Evolutionary conservation across 2,113 vertebrate species (phyloP).

Genomic region (Bambusicola thoracicus): DNA sequence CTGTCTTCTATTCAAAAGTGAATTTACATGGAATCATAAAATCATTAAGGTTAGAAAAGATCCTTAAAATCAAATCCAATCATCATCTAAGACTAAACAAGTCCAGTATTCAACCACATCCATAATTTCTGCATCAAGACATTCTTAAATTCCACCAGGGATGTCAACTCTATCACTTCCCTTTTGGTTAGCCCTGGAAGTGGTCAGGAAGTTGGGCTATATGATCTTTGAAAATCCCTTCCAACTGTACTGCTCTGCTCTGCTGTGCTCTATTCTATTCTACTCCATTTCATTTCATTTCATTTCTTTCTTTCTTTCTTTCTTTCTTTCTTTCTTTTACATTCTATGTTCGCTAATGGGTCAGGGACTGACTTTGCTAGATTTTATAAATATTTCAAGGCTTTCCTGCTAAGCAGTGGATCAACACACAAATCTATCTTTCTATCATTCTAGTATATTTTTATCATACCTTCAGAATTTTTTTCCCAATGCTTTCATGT

Average conservation of each 20-base stretch:
- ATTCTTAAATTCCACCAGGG: neutral
- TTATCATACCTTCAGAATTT: neutral
- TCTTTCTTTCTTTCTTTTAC: too few relatives aligned
- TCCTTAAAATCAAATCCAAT: neutral
- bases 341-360: neutral
- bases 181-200: neutral
- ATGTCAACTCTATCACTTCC: neutral
- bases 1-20: neutral
- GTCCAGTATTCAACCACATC: neutral
- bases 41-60: neutral
- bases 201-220: neutral
- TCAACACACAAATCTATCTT: neutral
- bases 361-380: neutral
- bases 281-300: neutral
- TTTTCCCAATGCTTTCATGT: neutral
- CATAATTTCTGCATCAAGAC: neutral
- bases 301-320: too few relatives aligned
- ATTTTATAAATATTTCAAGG: conserved; percentile 26
- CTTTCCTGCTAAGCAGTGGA: neutral
- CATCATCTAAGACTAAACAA: neutral
- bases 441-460: neutral
- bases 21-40: neutral
- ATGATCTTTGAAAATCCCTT: neutral
- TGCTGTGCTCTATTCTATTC: neutral
- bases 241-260: neutral